These are phyloP conservation scores for Drosophila erecta DNA, from an alignment of 1,140 invertebrate species.

Conservation along the genomic window DNA sequence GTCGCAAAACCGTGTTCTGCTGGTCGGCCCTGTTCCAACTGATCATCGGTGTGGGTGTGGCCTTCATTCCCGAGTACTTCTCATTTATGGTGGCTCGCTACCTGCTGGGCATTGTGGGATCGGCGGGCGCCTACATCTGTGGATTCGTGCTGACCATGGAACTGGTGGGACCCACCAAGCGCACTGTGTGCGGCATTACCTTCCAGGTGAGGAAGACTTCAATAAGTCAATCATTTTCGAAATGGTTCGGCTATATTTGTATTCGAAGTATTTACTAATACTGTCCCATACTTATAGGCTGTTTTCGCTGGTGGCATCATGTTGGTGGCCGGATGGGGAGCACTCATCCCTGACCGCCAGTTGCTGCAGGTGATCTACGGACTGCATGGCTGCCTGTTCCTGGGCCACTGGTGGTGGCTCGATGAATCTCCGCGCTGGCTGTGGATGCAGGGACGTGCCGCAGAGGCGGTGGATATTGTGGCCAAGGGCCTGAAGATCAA, in stretches of 20 bases:
- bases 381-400: conserved; percentile 89
- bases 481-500: conserved; percentile 90
- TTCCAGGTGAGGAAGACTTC: conserved; percentile 86
- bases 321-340: conserved; percentile 92
- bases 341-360: conserved; percentile 90
- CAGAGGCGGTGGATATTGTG: conserved; percentile 90
- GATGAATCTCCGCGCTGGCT: conserved; percentile 94
- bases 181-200: conserved; percentile 92
- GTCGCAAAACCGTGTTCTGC: conserved; percentile 92
- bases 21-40: conserved; percentile 90
- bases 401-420: conserved; percentile 93
- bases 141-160: conserved; percentile 95
- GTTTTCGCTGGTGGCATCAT: conserved; percentile 93
- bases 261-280: not conserved
- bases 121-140: conserved; percentile 92
- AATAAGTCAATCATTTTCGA: not conserved
- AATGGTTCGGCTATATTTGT: no score
- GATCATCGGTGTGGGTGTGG: conserved; percentile 89
- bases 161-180: conserved; percentile 91
- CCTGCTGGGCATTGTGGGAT: conserved; percentile 92
- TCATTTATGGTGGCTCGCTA: conserved; percentile 89
- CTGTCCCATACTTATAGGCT: conserved; percentile 68
- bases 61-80: conserved; percentile 91
- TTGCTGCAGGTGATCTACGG: conserved; percentile 92
- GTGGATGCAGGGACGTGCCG: conserved; percentile 90